These are phyloP conservation scores for Stictonetta naevosa DNA, from an alignment of 2,113 vertebrate genomes.

Conservation along the genomic window DNA sequence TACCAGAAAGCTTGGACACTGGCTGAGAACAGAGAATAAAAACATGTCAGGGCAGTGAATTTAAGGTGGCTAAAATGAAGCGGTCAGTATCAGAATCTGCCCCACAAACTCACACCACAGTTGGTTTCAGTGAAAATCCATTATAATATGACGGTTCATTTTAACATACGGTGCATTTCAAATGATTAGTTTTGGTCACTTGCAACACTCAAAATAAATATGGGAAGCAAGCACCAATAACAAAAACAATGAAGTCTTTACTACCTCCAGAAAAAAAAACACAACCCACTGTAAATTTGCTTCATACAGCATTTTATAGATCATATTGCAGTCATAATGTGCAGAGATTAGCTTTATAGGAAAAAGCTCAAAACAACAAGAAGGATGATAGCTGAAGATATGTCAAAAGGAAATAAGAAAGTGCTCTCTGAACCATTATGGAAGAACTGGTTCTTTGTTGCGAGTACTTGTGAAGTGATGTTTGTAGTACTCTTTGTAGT, in stretches of 20 bases:
- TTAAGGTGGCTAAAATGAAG: not conserved
- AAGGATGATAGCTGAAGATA: not conserved
- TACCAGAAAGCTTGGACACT: not conserved
- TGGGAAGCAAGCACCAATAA: not conserved
- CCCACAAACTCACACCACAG: not conserved
- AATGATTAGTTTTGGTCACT: not conserved
- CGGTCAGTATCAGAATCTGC: not conserved
- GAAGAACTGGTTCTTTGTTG: conserved; percentile 16
- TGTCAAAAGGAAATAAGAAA: conserved; percentile 20
- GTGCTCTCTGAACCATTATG: not conserved
- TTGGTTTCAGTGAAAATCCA: not conserved
- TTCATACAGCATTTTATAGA: not conserved
- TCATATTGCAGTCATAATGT: not conserved
- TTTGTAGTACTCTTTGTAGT: conserved; percentile 26
- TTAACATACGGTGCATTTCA: not conserved
- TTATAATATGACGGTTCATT: not conserved
- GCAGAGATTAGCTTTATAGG: not conserved
- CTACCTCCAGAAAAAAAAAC: not conserved
- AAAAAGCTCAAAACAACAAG: not conserved
- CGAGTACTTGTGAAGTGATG: not conserved
- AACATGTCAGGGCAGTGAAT: not conserved
- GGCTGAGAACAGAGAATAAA: not conserved
- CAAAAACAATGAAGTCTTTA: not conserved
- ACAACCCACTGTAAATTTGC: not conserved
- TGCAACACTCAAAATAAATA: not conserved